Evolutionary conservation across 2,888 invertebrate species (phyloP), one percentile per base, ranked within the genome.

Genomic region (Ethmia dodecea): DNA sequence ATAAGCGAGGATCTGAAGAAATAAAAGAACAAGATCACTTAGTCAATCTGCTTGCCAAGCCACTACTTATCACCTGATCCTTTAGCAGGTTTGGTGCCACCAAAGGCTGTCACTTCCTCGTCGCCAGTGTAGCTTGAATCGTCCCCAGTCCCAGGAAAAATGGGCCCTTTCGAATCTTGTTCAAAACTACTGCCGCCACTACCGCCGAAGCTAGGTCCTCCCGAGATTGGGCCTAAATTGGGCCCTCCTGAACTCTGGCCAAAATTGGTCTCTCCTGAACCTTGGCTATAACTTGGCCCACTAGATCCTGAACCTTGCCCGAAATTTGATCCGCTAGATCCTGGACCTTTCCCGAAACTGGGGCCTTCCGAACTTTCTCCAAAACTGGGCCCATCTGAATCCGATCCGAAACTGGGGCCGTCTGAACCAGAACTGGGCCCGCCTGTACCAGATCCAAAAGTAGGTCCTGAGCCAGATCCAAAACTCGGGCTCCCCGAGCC

Each of bases 61-160:
- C 66, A 67, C 12, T 65, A 81, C 78, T 77, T 67, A 73, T 86
- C 86, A 86, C 84, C 83, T 83, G 80, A 69, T 75, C 75, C 80
- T 73, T 75, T 71, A 10, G 41, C 31, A 1, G 42, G 42, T 24
- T 38, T 42, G 18, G 3, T 9, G 28, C 31, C 27, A 52, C 67
- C 73, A 43, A 66, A 75, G 62, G 61, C 64, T 41, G 60, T 52
- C 29, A 69, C 78, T 65, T 70, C 80, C 39, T 75, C 80, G 28
- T 70, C 80, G 40, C 74, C 79, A 28, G 66, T 65, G 60, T 67
- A 72, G 46, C 64, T 66, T 48, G 61, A 44, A 31, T 71, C 66
- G 44, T 24, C 31, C 16, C 33, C 31, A n/a, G 13, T 18, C 8
- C 20, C 28, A 28, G 27, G 18, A 29, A 36, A 35, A 37, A 31